Evolutionary conservation across 2,888 invertebrate genomes (phyloP), one percentile per base, ranked within the genome.

Genomic region (Parnassius orleans): DNA sequence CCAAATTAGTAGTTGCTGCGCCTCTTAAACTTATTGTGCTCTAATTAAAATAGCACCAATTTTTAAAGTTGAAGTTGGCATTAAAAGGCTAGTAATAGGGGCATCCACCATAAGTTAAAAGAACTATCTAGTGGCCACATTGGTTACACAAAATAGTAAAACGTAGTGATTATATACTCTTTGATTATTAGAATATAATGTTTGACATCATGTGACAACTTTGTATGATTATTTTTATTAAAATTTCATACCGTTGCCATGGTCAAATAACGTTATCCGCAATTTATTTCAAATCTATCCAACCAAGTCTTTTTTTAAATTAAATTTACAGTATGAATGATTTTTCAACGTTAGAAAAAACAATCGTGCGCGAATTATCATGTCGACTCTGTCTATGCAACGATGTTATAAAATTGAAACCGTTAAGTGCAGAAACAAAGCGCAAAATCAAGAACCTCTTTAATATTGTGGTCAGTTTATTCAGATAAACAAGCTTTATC

Each of bases 351-450:
- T 81, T 90, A 50, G 91, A 90, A 68, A 90, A 89, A 79, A 81
- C 78, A 61, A 86, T 90, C 75, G 89, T 91, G 62, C 87, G 90
- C 59, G 91, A 91, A 75, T 76, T 90, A 66, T 86, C 91, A 24
- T 91, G 91, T 74, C 85, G 91, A 44, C 71, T 91, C 69, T 91
- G 91, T 75, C 72, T 91, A 53, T 90, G 90, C 71, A 85, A 81
- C n/a, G 91, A 91, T 72, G 86, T 89, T 19, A 80, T 85, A 50
- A 90, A 87, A 74, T 73, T 91, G 42, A 91, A 90, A 65, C 90
- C 91, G 9, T 79, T 91, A 11, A 91, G 83, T 66, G 74, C 81
- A 1, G 91, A 91, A 69, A 68, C 87, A 41, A 91, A 91, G 66
- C 75, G 90, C 43, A 90, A 90, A 72, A 83, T 91, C 57, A 90